Conservation (phyloP, 2,113 vertebrate species). For the Petrocephalus microphthalmus region DNA sequence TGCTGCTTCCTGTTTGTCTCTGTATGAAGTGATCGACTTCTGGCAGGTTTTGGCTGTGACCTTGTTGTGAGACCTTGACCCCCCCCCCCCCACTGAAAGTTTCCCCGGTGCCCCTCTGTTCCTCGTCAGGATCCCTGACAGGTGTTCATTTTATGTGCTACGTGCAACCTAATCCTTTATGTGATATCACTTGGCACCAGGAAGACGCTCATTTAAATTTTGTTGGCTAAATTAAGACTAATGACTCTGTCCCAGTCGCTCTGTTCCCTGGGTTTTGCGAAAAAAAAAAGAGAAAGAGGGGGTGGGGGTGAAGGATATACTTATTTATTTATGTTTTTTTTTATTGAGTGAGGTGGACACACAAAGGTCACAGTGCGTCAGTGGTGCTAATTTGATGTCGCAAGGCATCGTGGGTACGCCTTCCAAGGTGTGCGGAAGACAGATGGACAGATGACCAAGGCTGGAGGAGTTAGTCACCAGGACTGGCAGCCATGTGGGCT, state of each 20-base stretch:
- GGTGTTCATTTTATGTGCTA: conserved; percentile 24
- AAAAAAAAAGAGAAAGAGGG: not conserved
- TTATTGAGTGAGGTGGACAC: not conserved
- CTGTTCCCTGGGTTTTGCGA: not conserved
- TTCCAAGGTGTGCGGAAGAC: not conserved
- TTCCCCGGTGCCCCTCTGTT: conserved; percentile 1
- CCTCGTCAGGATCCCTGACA: conserved; percentile 34
- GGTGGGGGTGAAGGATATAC: not conserved
- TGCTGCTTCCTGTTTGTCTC: not conserved
- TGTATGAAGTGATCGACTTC: not conserved
- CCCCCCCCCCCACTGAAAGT: conserved; percentile 3
- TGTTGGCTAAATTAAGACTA: conserved; percentile 28
- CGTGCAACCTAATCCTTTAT: conserved; percentile 25
- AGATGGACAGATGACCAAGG: not conserved
- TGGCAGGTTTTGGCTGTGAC: conserved; percentile 9
- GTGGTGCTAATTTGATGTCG: not conserved
- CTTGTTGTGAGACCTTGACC: conserved; percentile 20
- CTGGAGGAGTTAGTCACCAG: not conserved
- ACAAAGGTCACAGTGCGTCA: not conserved
- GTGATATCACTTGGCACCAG: conserved; percentile 17
- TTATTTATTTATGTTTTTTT: not conserved
- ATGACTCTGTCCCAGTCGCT: not conserved
- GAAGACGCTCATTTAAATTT: conserved; percentile 24
- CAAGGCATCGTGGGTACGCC: not conserved
- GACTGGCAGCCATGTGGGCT: not conserved